Evolutionary conservation across 2,888 invertebrate genomes (phyloP), one percentile per base, ranked within the genome.

Genomic region (Mythimna loreyi): DNA sequence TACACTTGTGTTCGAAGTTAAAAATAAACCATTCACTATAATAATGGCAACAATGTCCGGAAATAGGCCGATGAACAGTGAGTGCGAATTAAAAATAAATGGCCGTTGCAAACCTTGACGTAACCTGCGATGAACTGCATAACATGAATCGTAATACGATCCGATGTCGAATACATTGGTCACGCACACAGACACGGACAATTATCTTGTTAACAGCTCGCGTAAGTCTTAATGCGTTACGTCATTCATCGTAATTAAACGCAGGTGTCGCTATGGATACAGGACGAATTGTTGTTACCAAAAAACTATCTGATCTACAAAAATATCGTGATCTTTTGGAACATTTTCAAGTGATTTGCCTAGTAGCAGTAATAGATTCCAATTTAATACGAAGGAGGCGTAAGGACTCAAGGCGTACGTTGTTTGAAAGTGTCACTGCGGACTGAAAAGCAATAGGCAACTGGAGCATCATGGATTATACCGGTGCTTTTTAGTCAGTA

Each of bases 31-130:
- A 62, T 73, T 69, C 69, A 64, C 71, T 50, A 67, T 75, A 75
- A 77, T 70, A 66, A 64, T 74, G 74, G 73, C 76, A 76, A 85
- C 85, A 83, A 83, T 85, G 83, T 78, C 76, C 83, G 83, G 83
- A 83, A 75, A 78, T 83, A 78, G 59, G 64, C 55, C 67, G 72
- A 52, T 77, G 83, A 82, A 75, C 64, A 72, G 60, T 59, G 72
- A 72, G 74, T 78, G 83, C 50, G 63, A 77, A 78, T 79, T 75
- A 75, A 76, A 80, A 76, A 83, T 83, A 82, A 83, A 75, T 68
- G 61, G 71, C 62, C 68, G 70, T 75, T 81, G 72, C 78, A 75
- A 82, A 75, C 72, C 76, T 78, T 78, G 82, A 85, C 81, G 82
- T 84, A 80, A 85, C 78, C 81, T 73, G 75, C 70, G 75, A 70